A percentile compares a stretch with the other conserved stretches of the same genome.
phyloP scores from a whole-genome alignment of 2,113 vertebrate species.

The Silurus glanis region DNA sequence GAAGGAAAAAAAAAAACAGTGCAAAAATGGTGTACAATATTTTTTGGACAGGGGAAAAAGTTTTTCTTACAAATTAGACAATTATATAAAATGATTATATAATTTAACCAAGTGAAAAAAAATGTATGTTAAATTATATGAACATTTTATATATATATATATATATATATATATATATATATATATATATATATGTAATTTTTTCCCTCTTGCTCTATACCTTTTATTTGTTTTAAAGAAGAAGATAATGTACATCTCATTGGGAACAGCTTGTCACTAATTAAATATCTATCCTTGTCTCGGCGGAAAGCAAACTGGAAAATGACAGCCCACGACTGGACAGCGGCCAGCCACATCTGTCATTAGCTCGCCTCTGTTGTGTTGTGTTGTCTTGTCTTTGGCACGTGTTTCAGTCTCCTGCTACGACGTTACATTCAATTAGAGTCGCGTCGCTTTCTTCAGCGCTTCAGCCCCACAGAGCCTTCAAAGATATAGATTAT shows the following conservation, averaged over 20 bases:
- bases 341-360: conserved; percentile 36
- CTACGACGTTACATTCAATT: conserved; percentile 33
- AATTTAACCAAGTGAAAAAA: too few species aligned
- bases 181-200: neutral
- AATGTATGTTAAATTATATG: too few species aligned
- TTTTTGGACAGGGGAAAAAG: neutral
- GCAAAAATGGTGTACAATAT: neutral
- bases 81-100: too few species aligned
- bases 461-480: neutral
- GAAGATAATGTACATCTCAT: neutral
- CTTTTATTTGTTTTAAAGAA: neutral
- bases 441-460: neutral
- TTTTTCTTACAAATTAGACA: too few species aligned
- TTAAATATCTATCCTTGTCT: conserved; percentile 15
- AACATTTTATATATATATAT: neutral
- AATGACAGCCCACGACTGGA: conserved; percentile 17
- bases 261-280: conserved; percentile 13
- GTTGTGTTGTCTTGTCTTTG: conserved; percentile 16
- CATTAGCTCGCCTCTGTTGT: conserved; percentile 22
- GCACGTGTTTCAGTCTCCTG: conserved; percentile 23
- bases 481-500: neutral
- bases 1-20: neutral
- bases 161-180: neutral
- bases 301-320: neutral
- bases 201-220: neutral